Percentiles rank a stretch among this genome's conserved stretches.
phyloP scores from a whole-genome alignment of 1,140 invertebrate genomes.

The Aphidius gifuensis region DNA sequence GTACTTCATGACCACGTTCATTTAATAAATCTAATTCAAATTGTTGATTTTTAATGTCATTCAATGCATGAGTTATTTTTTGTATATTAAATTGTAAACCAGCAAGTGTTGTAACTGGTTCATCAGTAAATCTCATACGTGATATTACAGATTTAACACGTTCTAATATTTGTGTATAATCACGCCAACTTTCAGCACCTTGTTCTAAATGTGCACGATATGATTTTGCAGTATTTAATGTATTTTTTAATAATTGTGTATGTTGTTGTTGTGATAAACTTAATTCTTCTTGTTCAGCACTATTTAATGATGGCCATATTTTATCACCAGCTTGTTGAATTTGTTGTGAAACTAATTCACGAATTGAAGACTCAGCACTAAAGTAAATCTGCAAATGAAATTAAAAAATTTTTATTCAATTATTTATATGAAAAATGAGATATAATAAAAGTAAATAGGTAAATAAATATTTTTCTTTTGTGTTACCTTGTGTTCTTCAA shows the following conservation, averaged over 20 bases:
- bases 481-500: slow-evolving; percentile 74
- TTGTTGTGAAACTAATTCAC: slow-evolving; percentile 74
- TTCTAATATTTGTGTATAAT: slow-evolving; percentile 72
- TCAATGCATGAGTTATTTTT: slow-evolving; percentile 73
- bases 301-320: slow-evolving; percentile 79
- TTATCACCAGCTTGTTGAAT: slow-evolving; percentile 81
- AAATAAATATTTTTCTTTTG: too few relatives aligned
- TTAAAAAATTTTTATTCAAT: too few relatives aligned
- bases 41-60: slow-evolving; percentile 70
- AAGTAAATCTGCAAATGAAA: slow-evolving; percentile 62
- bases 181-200: slow-evolving; percentile 74
- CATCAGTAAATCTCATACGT: slow-evolving; percentile 70
- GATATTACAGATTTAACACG: slow-evolving; percentile 71
- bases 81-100: slow-evolving; percentile 77
- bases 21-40: slow-evolving; percentile 63
- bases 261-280: slow-evolving; percentile 75
- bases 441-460: too few relatives aligned
- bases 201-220: slow-evolving; percentile 72
- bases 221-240: slow-evolving; percentile 75
- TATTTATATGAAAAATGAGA: too few relatives aligned
- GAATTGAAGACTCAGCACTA: slow-evolving; percentile 71
- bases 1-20: slow-evolving; percentile 64
- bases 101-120: slow-evolving; percentile 71
- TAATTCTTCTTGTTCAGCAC: slow-evolving; percentile 76
- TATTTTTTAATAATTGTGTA: slow-evolving; percentile 76